Evolutionary conservation across 2,888 invertebrate genomes (phyloP).

Genomic region (Malachius bipustulatus): DNA sequence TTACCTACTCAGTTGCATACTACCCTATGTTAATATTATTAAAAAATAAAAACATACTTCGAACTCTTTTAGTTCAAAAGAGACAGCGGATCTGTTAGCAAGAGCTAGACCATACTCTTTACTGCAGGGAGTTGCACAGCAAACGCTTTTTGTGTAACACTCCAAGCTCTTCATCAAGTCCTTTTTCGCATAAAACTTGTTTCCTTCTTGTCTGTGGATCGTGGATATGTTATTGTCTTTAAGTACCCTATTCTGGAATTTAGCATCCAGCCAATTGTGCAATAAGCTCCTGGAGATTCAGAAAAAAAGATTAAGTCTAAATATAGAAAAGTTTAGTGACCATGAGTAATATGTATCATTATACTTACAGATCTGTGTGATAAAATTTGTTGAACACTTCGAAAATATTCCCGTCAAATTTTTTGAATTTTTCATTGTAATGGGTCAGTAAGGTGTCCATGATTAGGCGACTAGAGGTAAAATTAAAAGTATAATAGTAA

Average conservation of each 20-base stretch:
- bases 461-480: no score
- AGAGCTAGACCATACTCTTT: slow-evolving; percentile 49
- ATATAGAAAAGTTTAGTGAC: neutral
- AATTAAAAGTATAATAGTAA: no score
- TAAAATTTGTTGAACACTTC: slow-evolving; percentile 28
- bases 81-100: slow-evolving; percentile 58
- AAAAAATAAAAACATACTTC: slow-evolving; percentile 36
- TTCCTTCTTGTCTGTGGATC: slow-evolving; percentile 40
- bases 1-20: neutral
- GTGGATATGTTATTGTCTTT: slow-evolving; percentile 32
- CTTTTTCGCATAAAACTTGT: slow-evolving; percentile 45
- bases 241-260: slow-evolving; percentile 25
- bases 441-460: slow-evolving; percentile 28
- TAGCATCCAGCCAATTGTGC: slow-evolving; percentile 30
- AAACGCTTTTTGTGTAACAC: slow-evolving; percentile 51
- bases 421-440: slow-evolving; percentile 26
- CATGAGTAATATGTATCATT: slow-evolving; percentile 1
- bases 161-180: slow-evolving; percentile 42
- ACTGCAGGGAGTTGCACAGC: slow-evolving; percentile 43
- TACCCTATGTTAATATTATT: neutral
- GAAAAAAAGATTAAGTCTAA: neutral
- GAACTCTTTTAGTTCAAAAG: slow-evolving; percentile 46
- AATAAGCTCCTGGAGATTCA: slow-evolving; percentile 16
- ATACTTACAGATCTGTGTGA: slow-evolving; percentile 26
- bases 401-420: slow-evolving; percentile 27